Conservation (phyloP, 2,797 vertebrate species). For the Argentina silus region DNA sequence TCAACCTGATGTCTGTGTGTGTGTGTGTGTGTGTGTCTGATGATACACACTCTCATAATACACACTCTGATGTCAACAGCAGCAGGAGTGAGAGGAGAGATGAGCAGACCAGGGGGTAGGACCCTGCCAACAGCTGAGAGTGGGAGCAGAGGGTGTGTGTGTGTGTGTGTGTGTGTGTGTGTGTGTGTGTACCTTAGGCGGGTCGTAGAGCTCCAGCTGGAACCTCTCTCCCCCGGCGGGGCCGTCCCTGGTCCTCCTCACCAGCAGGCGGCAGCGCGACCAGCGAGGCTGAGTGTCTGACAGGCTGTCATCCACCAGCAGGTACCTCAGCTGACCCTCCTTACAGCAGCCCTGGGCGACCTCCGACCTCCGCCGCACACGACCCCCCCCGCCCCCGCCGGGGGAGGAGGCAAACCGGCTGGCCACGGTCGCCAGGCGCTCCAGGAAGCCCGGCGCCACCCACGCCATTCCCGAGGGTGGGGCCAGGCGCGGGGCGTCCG, state of each 20-base stretch:
- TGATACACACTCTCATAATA: too few species aligned
- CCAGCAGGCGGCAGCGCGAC: slow-evolving; percentile 90
- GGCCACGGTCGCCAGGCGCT: slow-evolving; percentile 42
- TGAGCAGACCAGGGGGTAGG: too few species aligned
- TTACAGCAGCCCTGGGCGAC: slow-evolving; percentile 78
- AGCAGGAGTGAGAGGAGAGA: too few species aligned
- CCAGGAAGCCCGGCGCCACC: neutral
- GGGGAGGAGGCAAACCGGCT: slow-evolving; percentile 43
- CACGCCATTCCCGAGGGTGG: neutral
- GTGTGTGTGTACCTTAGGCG: slow-evolving; percentile 87
- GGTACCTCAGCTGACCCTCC: slow-evolving; percentile 87
- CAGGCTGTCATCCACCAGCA: slow-evolving; percentile 89
- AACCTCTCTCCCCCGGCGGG: slow-evolving; percentile 67
- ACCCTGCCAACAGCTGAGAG: too few species aligned
- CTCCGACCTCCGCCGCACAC: slow-evolving; percentile 75
- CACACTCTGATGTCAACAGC: too few species aligned
- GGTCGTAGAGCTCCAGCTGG: slow-evolving; percentile 92
- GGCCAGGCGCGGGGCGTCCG: slow-evolving; percentile 52
- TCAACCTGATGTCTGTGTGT: too few species aligned
- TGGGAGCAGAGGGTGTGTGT: too few species aligned
- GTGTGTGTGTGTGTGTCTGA: too few species aligned
- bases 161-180: too few species aligned
- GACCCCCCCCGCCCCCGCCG: slow-evolving; percentile 72
- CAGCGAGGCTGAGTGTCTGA: slow-evolving; percentile 88
- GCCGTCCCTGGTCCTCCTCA: slow-evolving; percentile 78